These are phyloP conservation scores for Neoniphon sammara DNA, from an alignment of 2,797 vertebrate species.

Conservation along the genomic window DNA sequence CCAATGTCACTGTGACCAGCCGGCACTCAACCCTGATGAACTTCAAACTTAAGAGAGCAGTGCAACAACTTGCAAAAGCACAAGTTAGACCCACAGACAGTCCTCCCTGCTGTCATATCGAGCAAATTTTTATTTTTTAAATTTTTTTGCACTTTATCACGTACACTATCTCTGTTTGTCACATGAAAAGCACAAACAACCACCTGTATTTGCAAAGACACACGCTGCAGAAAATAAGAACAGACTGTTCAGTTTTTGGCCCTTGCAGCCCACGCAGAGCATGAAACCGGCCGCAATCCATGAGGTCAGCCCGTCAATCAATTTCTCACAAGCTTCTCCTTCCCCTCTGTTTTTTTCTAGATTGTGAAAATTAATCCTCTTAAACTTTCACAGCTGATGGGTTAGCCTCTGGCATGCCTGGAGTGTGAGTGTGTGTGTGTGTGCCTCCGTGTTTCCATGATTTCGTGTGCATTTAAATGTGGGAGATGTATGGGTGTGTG, in stretches of 20 bases:
- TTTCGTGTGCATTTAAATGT: constrained; percentile 9
- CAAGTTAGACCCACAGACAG: neutral
- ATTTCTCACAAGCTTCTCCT: neutral
- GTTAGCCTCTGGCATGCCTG: constrained; percentile 3
- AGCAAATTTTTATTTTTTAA: no score
- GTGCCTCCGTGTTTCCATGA: constrained; percentile 8
- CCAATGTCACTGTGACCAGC: constrained; percentile 29
- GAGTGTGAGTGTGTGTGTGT: constrained; percentile 12
- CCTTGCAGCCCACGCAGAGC: neutral
- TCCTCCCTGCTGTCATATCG: no score
- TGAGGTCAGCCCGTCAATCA: constrained; percentile 12
- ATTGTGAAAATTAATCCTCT: constrained; percentile 38
- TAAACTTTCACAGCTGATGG: constrained; percentile 23
- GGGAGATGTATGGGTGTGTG: neutral
- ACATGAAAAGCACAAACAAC: no score
- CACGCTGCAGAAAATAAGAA: neutral
- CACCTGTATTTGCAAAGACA: no score
- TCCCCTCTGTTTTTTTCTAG: neutral
- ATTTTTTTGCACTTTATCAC: no score
- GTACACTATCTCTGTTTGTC: no score
- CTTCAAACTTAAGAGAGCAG: neutral
- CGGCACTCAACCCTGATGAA: constrained; percentile 13
- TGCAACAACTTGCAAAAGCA: neutral
- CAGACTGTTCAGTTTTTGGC: constrained; percentile 3
- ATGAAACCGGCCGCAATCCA: neutral